phyloP scores from a whole-genome alignment of 2,888 invertebrate species.

The Andrena bucephala region DNA sequence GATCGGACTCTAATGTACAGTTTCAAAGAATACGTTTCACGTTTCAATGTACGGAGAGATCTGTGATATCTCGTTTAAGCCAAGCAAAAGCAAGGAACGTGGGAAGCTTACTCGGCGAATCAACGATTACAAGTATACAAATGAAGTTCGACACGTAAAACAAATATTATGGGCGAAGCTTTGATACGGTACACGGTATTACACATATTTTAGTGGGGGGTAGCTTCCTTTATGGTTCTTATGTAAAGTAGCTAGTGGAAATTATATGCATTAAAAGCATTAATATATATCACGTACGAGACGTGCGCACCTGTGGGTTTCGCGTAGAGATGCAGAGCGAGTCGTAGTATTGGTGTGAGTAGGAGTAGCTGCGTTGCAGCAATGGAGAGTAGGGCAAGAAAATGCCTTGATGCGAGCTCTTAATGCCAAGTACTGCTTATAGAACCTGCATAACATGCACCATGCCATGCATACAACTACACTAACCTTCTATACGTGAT shows the following conservation, averaged over 20 bases:
- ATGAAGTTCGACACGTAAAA: constrained; percentile 4
- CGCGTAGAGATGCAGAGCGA: constrained; percentile 88
- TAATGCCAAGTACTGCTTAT: constrained; percentile 94
- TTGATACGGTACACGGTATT: constrained; percentile 22
- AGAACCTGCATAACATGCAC: constrained; percentile 90
- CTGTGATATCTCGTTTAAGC: constrained; percentile 48
- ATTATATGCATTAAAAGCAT: constrained; percentile 39
- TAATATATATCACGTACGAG: constrained; percentile 66
- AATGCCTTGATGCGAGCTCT: constrained; percentile 95
- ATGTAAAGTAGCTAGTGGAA: constrained; percentile 19
- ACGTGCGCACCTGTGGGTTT: constrained; percentile 84
- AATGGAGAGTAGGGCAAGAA: constrained; percentile 90
- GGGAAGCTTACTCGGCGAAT: constrained; percentile 40
- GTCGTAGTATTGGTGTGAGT: constrained; percentile 85
- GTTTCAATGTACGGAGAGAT: constrained; percentile 23
- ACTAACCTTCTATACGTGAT: constrained; percentile 63
- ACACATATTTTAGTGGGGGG: constrained; percentile 5
- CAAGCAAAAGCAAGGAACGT: constrained; percentile 49
- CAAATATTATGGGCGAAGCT: constrained; percentile 25
- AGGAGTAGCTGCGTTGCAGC: constrained; percentile 84
- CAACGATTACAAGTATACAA: constrained; percentile 28
- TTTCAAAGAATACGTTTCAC: constrained; percentile 20
- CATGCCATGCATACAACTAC: constrained; percentile 82
- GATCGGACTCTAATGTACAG: constrained; percentile 14
- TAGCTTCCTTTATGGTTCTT: constrained; percentile 7